Evolutionary conservation across 1,140 invertebrate species (phyloP), one percentile per base, ranked within the genome.

Genomic region (Drosophila pachea): DNA sequence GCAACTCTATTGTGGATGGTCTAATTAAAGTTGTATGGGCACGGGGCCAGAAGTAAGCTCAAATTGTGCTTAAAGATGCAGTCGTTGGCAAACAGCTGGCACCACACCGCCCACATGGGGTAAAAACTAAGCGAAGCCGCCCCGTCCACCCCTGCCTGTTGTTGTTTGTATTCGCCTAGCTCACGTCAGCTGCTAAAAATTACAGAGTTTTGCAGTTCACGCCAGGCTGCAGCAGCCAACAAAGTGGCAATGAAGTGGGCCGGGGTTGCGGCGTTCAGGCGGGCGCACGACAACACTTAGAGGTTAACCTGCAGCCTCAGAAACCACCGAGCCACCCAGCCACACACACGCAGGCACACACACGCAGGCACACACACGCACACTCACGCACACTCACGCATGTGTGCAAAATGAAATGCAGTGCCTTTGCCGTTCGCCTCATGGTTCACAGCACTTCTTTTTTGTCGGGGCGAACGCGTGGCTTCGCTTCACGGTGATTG

Each of bases 271-370:
- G 29, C 33, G 48, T 36, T 45, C 42, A 33, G 48, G 72, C 67
- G 58, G 55, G 49, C 40, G 55, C 76, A 56, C 71, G 73, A 84
- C 78, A 84, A 84, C 78, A 84, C 78, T 83, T 83, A 78, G 79
- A 47, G 78, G 78, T 84, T 79, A 84, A 83, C 79, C 78, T 63
- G 54, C 68, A 68, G 55, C 78, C 79, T 33, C 75, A 63, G 43
- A 40, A 78, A 47, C 74, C 66, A 65, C 67, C 32, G 43, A 52
- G 35, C 61, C 47, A 43, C 48, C 47, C 50, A 47, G 31, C 49
- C 54, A 22, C 58, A 47, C 9, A 29, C 48, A 49, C 50, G 12
- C 35, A 54, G 16, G 36, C 59, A 50, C 47, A 55, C 55, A 16
- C 16, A 16, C n/a, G n/a, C n/a, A n/a, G n/a, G n/a, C 31, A 29